Conservation (phyloP, 2,888 invertebrate genomes). For the Didymodactylos carnosus region DNA sequence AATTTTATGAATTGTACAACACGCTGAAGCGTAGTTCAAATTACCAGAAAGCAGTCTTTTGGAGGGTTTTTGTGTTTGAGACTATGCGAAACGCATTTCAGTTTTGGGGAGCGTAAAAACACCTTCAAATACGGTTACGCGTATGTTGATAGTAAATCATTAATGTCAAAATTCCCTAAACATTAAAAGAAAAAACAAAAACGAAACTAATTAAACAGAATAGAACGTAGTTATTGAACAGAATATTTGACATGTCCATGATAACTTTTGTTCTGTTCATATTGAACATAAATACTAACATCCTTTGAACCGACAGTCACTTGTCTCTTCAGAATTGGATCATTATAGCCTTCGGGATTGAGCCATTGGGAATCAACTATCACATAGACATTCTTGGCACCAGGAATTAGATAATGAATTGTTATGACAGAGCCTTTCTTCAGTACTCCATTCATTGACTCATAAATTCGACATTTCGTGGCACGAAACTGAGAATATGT, state of each 20-base stretch:
- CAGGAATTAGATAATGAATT: neutral
- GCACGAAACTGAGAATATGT: neutral
- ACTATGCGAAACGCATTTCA: no score
- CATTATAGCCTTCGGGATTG: neutral
- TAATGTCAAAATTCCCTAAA: no score
- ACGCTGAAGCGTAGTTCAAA: no score
- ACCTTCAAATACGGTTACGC: no score
- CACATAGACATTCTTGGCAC: neutral
- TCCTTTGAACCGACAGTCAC: neutral
- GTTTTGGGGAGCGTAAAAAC: no score
- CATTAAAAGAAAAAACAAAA: no score
- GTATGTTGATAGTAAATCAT: no score
- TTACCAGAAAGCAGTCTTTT: no score
- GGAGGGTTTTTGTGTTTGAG: no score
- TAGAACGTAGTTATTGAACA: neutral
- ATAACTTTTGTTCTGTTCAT: neutral
- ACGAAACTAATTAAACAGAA: no score
- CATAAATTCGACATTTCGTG: neutral
- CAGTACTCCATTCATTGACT: neutral
- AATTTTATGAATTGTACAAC: no score
- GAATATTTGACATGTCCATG: neutral
- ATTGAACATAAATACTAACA: neutral
- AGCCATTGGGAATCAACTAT: neutral
- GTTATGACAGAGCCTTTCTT: neutral
- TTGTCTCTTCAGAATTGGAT: neutral